Percentiles rank a stretch among this genome's conserved stretches.
phyloP scores from a whole-genome alignment of 2,797 vertebrate species.

The Parauchenoglanis ngamensis region DNA sequence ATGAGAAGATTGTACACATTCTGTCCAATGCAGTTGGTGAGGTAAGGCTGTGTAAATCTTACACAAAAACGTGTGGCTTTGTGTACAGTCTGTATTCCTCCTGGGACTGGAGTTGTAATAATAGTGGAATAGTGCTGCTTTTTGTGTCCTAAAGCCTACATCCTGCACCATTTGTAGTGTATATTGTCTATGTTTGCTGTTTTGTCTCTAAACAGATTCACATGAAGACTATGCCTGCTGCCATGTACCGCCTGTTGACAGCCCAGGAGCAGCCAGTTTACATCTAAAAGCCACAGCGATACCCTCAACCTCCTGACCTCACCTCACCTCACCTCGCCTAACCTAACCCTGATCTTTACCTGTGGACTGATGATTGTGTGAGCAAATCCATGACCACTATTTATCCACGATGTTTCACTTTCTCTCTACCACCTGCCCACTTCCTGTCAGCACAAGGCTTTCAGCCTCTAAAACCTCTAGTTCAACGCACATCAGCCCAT shows the following conservation, averaged over 20 bases:
- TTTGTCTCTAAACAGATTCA: constrained; percentile 82
- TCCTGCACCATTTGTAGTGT: background rate
- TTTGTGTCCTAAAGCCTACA: background rate
- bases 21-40: constrained; percentile 94
- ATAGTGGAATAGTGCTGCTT: background rate
- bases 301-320: constrained; percentile 46
- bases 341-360: constrained; percentile 36
- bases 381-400: constrained; percentile 32
- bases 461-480: constrained; percentile 58
- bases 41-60: constrained; percentile 70
- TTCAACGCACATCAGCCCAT: constrained; percentile 30
- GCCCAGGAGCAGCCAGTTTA: constrained; percentile 88
- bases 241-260: constrained; percentile 97
- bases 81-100: background rate
- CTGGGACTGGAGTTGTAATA: background rate
- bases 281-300: constrained; percentile 66
- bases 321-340: constrained; percentile 44
- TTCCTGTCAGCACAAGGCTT: constrained; percentile 52
- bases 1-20: constrained; percentile 96
- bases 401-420: constrained; percentile 33
- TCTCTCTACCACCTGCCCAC: constrained; percentile 18
- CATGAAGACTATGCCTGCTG: constrained; percentile 99
- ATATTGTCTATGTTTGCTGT: constrained; percentile 26
- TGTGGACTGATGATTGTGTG: constrained; percentile 38
- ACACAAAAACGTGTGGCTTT: too few relatives aligned